Base-by-base conservation (phyloP, 1,140 invertebrate genomes). In the Pogonus chalceus region DNA sequence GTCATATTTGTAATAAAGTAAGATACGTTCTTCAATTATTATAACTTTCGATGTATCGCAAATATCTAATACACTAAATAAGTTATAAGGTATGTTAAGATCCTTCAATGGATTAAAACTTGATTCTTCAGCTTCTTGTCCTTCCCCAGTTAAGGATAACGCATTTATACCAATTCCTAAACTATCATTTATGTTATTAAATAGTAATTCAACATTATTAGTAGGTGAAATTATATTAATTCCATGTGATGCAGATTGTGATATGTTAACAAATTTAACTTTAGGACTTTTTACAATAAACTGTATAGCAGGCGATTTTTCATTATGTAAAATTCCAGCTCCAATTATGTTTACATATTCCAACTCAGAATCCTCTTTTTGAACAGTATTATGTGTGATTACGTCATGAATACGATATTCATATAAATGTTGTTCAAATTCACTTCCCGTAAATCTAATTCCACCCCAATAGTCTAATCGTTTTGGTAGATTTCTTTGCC, bases 1-100 rank as follows among this genome's bases (percentile, higher is more conserved):
- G 59, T 96, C 92, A 61, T 99, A 99, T 69, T 97, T 98, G 69
- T 96, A 98, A 69, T 96, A 99, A 1, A 99, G 60, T 2, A 99
- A 66, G 2, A 99, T 81, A 52, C 95, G 76, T 64, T 97, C 92
- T 69, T 94, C 85, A 0, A 99, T 79, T 4, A 78, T 78, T 22
- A 99, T 83, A 65, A 92, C 88, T 76, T 98, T 96, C 14, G 85
- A 84, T 0, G 92, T 88, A 68, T 96, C 90, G 69, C 96, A 99
- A 53, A 98, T 95, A 58, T 98, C 92, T 16, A 99, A 81, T 59
- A 99, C 69, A 23, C 96, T 95, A 71, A 96, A 97, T n/a, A 95
- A 71, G 63, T 92, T 81, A 65, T 98, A 97, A 0, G 96, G 95
- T 23, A 99, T 77, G 63, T 88, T 87, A 1, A 96, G 76, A 50